Evolutionary conservation across 2,888 invertebrate genomes (phyloP).

Genomic region (Cyrtodaria siliqua): DNA sequence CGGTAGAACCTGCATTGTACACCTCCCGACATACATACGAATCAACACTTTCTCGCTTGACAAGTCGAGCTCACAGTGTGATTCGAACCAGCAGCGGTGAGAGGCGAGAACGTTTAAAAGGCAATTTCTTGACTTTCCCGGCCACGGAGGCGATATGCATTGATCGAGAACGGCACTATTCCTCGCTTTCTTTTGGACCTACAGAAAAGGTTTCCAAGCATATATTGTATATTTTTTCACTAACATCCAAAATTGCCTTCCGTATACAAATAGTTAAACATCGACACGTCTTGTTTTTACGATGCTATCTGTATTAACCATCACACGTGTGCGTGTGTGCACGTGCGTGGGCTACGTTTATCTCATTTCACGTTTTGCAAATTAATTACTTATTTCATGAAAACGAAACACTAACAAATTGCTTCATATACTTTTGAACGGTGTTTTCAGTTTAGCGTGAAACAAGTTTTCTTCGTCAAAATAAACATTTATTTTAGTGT

Average conservation of each 20-base stretch:
- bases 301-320: slow-evolving; percentile 17
- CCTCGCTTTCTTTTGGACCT: no score
- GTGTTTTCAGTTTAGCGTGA: slow-evolving; percentile 59
- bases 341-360: slow-evolving; percentile 29
- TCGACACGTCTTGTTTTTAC: slow-evolving; percentile 1
- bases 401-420: slow-evolving; percentile 43
- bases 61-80: no score
- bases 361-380: slow-evolving; percentile 61
- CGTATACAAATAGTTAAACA: not conserved
- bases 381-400: slow-evolving; percentile 50
- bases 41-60: no score
- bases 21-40: no score
- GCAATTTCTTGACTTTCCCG: no score
- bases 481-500: slow-evolving; percentile 60
- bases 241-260: not conserved
- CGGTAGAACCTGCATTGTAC: no score
- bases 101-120: no score
- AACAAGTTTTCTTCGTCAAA: slow-evolving; percentile 59
- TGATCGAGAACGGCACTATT: no score
- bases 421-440: slow-evolving; percentile 42
- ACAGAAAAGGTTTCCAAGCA: no score
- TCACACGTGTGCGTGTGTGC: slow-evolving; percentile 42
- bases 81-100: no score
- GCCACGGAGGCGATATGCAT: no score
- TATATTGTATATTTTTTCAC: slow-evolving; percentile 1